phyloP scores from a whole-genome alignment of 2,797 vertebrate genomes.

The Chaetodon trifasciatus region DNA sequence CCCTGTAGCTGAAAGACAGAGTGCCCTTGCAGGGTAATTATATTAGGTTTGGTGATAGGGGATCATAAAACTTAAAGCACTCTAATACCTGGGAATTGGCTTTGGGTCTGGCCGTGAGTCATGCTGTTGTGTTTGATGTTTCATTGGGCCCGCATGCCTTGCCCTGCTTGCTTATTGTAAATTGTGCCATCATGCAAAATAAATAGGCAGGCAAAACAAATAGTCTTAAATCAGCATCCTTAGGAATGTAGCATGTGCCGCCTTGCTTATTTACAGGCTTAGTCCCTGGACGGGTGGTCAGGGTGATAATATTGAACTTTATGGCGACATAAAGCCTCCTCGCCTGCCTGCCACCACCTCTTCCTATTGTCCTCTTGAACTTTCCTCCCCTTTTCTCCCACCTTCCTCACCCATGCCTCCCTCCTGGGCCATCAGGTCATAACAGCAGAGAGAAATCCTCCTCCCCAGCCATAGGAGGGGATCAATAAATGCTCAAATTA shows the following conservation, averaged over 20 bases:
- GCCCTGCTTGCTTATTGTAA: conserved; percentile 73
- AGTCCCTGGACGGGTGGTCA: conserved; percentile 69
- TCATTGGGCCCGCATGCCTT: conserved; percentile 55
- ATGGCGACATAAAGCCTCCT: conserved; percentile 79
- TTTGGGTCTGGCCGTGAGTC: conserved; percentile 80
- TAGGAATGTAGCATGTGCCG: conserved; percentile 66
- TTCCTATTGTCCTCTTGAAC: conserved; percentile 55
- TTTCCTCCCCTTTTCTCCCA: conserved; percentile 43
- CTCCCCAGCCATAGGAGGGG: conserved; percentile 25
- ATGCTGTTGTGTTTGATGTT: conserved; percentile 81
- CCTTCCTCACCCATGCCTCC: conserved; percentile 20
- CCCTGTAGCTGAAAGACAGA: conserved; percentile 84
- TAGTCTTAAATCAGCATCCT: conserved; percentile 84
- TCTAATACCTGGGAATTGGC: conserved; percentile 89
- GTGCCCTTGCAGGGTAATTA: conserved; percentile 89
- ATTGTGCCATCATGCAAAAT: conserved; percentile 84
- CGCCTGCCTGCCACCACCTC: conserved; percentile 47
- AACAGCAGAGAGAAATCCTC: conserved; percentile 56
- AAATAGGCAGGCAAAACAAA: conserved; percentile 84
- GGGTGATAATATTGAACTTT: conserved; percentile 82
- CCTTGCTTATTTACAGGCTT: conserved; percentile 80
- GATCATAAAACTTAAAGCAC: conserved; percentile 88
- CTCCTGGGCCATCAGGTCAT: conserved; percentile 42
- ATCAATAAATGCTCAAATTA: conserved; percentile 79
- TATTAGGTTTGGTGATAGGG: conserved; percentile 85